Evolutionary conservation across 2,888 invertebrate genomes (phyloP).

Genomic region (Hoplodrina blanda): DNA sequence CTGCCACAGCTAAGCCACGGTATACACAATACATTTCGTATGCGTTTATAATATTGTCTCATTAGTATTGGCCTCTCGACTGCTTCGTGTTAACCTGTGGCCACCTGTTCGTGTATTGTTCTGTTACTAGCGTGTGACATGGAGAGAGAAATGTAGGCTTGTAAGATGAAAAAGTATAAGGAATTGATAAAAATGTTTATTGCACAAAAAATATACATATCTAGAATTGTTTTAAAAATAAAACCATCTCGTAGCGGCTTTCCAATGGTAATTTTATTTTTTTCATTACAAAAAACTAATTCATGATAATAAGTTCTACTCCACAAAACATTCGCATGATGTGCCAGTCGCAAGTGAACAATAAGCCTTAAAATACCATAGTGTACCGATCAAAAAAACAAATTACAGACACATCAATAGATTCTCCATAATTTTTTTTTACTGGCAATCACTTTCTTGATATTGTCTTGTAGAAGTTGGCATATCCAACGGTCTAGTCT

Average conservation of each 20-base stretch:
- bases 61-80: constrained; percentile 64
- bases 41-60: constrained; percentile 61
- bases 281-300: constrained; percentile 6
- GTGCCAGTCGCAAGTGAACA: constrained; percentile 36
- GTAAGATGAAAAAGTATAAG: background rate
- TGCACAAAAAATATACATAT: too few relatives aligned
- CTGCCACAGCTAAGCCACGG: constrained; percentile 37
- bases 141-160: constrained; percentile 22
- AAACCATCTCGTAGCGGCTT: background rate
- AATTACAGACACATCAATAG: constrained; percentile 40
- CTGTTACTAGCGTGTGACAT: constrained; percentile 37
- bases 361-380: constrained; percentile 50
- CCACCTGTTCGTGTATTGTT: constrained; percentile 61
- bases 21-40: constrained; percentile 50
- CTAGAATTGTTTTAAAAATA: too few relatives aligned
- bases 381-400: constrained; percentile 50
- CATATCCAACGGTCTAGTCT: constrained; percentile 59
- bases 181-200: too few relatives aligned
- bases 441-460: constrained; percentile 63
- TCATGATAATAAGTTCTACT: constrained; percentile 9
- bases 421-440: constrained; percentile 45
- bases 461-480: constrained; percentile 58
- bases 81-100: constrained; percentile 56
- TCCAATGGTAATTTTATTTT: background rate
- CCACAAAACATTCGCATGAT: constrained; percentile 2